Percentiles rank a stretch among this genome's conserved stretches.
Conservation (phyloP, 1,140 invertebrate species). For the Drosophila virilis region DNA sequence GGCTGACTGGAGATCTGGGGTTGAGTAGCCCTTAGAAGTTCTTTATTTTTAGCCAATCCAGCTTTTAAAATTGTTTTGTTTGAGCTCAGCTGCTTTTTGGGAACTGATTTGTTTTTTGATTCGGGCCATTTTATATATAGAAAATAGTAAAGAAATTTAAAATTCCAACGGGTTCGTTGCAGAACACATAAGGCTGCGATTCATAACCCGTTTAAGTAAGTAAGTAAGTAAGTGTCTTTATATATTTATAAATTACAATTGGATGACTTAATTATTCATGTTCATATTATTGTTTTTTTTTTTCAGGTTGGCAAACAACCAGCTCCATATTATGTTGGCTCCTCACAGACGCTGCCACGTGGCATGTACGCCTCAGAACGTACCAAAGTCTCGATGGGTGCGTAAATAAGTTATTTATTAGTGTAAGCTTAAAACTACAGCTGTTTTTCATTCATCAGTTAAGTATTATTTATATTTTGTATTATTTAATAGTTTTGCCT, state of each 20-base stretch:
- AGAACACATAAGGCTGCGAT: background rate
- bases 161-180: no score
- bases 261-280: background rate
- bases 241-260: background rate
- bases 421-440: background rate
- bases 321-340: conserved; percentile 86
- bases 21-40: no score
- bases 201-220: background rate
- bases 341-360: conserved; percentile 85
- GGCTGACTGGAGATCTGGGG: no score
- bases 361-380: conserved; percentile 84
- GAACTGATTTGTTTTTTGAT: no score
- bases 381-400: conserved; percentile 82
- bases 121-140: no score
- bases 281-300: conserved; percentile 18
- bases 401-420: conserved; percentile 32
- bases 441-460: conserved; percentile 1
- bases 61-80: no score
- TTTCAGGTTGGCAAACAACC: conserved; percentile 84
- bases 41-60: no score
- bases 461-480: background rate
- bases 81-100: no score
- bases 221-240: no score
- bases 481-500: background rate
- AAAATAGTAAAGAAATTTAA: no score